Evolutionary conservation across 1,140 invertebrate genomes (phyloP).

Genomic region (Apis florea): DNA sequence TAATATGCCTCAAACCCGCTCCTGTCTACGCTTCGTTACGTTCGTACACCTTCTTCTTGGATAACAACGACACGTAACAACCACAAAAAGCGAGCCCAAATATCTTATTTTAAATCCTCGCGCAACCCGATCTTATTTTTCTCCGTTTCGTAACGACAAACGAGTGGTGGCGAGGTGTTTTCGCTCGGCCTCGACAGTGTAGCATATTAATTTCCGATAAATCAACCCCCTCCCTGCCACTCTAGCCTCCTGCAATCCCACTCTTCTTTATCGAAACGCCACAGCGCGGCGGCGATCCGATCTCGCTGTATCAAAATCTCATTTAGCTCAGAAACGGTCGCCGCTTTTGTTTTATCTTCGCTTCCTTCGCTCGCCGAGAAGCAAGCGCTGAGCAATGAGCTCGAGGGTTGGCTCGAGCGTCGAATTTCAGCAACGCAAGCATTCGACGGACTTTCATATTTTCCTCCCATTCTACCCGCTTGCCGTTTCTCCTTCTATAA

Average conservation of each 20-base stretch:
- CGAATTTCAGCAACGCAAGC: background rate
- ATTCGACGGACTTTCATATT: no score
- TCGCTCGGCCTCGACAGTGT: slow-evolving; percentile 22
- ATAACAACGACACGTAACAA: slow-evolving; percentile 49
- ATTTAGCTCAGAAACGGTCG: slow-evolving; percentile 49
- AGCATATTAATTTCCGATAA: slow-evolving; percentile 69
- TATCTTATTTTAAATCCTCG: slow-evolving; percentile 63
- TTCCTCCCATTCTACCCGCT: no score
- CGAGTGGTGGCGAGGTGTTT: slow-evolving; percentile 33
- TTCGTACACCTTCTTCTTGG: slow-evolving; percentile 31
- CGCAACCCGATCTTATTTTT: background rate
- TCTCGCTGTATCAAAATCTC: slow-evolving; percentile 62
- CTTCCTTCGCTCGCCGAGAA: background rate
- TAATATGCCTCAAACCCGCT: slow-evolving; percentile 30
- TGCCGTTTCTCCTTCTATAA: background rate
- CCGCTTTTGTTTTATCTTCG: slow-evolving; percentile 35
- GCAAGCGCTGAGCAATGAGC: background rate
- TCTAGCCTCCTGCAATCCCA: background rate
- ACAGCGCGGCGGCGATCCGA: slow-evolving; percentile 46
- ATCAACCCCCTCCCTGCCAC: slow-evolving; percentile 54
- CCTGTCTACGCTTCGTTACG: slow-evolving; percentile 38
- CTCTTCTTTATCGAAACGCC: slow-evolving; percentile 14
- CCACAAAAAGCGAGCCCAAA: slow-evolving; percentile 7
- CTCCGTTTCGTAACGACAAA: background rate
- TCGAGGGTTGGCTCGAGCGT: background rate